Percentiles rank a stretch among this genome's conserved stretches.
Evolutionary conservation across 2,888 invertebrate genomes (phyloP).

Genomic region (Dryobota labecula): DNA sequence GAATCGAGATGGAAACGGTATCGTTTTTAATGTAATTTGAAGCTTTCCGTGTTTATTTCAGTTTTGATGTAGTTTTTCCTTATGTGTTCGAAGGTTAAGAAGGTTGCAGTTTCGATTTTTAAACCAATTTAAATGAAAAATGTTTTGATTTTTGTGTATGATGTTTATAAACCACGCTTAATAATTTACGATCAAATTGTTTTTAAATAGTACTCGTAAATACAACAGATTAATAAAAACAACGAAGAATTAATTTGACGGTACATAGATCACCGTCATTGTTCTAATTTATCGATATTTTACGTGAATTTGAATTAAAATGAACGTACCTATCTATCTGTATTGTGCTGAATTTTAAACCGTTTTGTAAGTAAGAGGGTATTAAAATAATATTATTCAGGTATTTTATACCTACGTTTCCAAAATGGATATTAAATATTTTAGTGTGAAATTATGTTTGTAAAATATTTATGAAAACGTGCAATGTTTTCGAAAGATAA

Average conservation of each 20-base stretch:
- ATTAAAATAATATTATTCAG: neutral
- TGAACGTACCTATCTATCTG: neutral
- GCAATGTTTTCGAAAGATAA: conserved; percentile 6
- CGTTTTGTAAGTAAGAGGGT: conserved; percentile 14
- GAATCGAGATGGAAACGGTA: conserved; percentile 48
- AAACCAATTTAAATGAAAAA: neutral
- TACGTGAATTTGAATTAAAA: neutral
- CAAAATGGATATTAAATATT: conserved; percentile 8
- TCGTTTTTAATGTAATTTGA: conserved; percentile 54
- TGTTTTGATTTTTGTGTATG: neutral
- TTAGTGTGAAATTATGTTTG: neutral
- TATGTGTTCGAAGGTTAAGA: neutral
- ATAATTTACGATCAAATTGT: neutral
- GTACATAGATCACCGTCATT: neutral
- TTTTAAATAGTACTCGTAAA: neutral
- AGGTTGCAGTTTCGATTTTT: neutral
- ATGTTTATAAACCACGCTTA: neutral
- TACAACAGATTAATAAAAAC: neutral
- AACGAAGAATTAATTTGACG: conserved; percentile 5
- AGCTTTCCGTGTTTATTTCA: conserved; percentile 30
- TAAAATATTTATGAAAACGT: conserved; percentile 7
- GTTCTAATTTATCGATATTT: conserved; percentile 17
- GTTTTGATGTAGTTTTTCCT: conserved; percentile 18
- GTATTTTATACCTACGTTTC: neutral
- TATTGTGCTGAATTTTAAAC: conserved; percentile 4